Evolutionary conservation across 2,888 invertebrate genomes (phyloP), one percentile per base, ranked within the genome.

Genomic region (Tridacna crocea): DNA sequence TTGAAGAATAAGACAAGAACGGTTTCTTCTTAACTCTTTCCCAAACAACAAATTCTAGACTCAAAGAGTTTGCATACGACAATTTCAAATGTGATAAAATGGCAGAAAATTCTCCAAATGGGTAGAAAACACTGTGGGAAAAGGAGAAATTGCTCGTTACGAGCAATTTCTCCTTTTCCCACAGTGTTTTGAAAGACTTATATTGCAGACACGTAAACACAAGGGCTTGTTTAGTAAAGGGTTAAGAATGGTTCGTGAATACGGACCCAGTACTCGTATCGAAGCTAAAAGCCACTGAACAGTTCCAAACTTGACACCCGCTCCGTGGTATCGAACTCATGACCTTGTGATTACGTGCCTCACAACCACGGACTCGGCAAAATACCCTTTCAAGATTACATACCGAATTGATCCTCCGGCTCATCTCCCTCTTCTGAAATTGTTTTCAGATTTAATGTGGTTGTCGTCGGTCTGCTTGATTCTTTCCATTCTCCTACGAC

Each of bases 341-440:
- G n/a, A n/a, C n/a, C n/a, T 15, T 51, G 15, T 13, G 51, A 51
- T 51, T 51, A 15, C 11, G 11, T 51, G 51, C 15, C 51, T 51
- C 51, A 15, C 12, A 51, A 15, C 51, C 11, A 13, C 51, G 51
- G 12, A 13, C 15, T 13, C 11, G 15, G 11, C 12, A 13, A 51
- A 51, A 15, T n/a, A 61, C 2, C n/a, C 61, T 61, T 13, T 24
- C 22, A 19, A 19, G 1, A 8, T 61, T 61, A 24, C n/a, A 61
- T 13, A 61, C 26, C 13, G 36, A 36, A 36, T 8, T 36, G 36
- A 36, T 36, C 36, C 8, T 36, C 36, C 36, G 2, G 36, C 36
- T 36, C 36, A 36, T 36, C 15, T 24, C 15, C 72, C 8, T 79
- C 79, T 68, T 82, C 82, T 51, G 78, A 58, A 24, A 82, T 82